A percentile compares a stretch with the other conserved stretches of the same genome.
phyloP scores from a whole-genome alignment of 2,888 invertebrate species.

The Zygaena filipendulae region DNA sequence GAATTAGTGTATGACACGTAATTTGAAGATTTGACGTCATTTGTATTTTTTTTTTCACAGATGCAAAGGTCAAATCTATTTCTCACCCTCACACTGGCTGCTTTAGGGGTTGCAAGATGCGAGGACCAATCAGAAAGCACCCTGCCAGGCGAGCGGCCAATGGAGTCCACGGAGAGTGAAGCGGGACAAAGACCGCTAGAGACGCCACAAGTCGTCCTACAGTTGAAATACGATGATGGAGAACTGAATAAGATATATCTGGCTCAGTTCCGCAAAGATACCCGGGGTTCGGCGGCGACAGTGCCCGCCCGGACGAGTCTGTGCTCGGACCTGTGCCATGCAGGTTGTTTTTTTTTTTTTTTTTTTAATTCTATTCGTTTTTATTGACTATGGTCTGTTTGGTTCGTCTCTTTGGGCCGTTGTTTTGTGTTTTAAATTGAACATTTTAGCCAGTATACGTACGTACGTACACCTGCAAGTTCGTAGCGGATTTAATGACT shows the following conservation, averaged over 20 bases:
- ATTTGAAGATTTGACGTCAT: too few species aligned
- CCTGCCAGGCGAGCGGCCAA: slow-evolving; percentile 27
- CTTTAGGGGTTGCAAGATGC: slow-evolving; percentile 24
- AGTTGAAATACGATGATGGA: slow-evolving; percentile 53
- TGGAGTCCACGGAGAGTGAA: slow-evolving; percentile 18
- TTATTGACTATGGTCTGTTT: slow-evolving; percentile 14
- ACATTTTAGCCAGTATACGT: too few species aligned
- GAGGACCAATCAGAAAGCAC: slow-evolving; percentile 31
- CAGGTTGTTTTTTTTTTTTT: slow-evolving; percentile 36
- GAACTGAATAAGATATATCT: slow-evolving; percentile 60
- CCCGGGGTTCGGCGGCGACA: slow-evolving; percentile 31
- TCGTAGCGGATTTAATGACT: too few species aligned
- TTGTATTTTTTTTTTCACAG: slow-evolving; percentile 24
- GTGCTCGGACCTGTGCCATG: slow-evolving; percentile 60
- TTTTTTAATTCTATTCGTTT: slow-evolving; percentile 18
- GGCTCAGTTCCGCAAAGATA: slow-evolving; percentile 50
- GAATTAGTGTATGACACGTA: too few species aligned
- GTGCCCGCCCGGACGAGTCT: slow-evolving; percentile 37
- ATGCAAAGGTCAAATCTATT: slow-evolving; percentile 29
- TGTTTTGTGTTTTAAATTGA: too few species aligned
- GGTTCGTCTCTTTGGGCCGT: slow-evolving; percentile 7
- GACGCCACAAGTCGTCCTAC: slow-evolving; percentile 51
- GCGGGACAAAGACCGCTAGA: slow-evolving; percentile 32
- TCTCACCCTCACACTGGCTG: slow-evolving; percentile 41
- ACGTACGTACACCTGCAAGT: too few species aligned